Evolutionary conservation across 2,888 invertebrate species (phyloP), one percentile per base, ranked within the genome.

Genomic region (Vanessa cardui): DNA sequence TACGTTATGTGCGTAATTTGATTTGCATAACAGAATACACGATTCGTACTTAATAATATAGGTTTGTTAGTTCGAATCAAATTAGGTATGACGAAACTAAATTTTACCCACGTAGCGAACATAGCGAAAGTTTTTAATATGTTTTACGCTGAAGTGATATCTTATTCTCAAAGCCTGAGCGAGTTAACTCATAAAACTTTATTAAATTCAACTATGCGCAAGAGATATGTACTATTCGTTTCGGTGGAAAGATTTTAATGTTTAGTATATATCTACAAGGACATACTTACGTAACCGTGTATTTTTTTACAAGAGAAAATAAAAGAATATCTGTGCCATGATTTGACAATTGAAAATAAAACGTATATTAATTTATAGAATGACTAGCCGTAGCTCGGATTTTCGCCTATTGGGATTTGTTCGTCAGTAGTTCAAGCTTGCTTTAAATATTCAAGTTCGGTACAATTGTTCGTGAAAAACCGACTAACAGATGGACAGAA

Each of bases 151-250:
- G 44, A 62, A 59, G 50, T 54, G 52, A 54, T 62, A 66, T 60
- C 64, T 16, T 64, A 58, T 58, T 64, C 58, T 59, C 67, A 45
- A 47, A 44, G 58, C 54, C 59, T 65, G 56, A 50, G 47, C 52
- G 68, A 73, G 69, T 69, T 72, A 66, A 63, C 68, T 69, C 68
- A 69, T 72, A 72, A 71, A 72, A 72, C 68, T 72, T 71, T 66
- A 72, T 70, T 66, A 74, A 70, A 69, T 62, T 49, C 54, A 59
- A 54, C 49, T 64, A 58, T 66, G 54, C 59, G 33, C 67, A 64
- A 61, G 61, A 58, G 49, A 59, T 52, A 52, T 1, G 52, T 21
- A 12, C 15, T 33, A n/a, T 56, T 56, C 56, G 26, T 26, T 52
- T 52, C 21, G 39, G 8, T 3, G 9, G 8, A 12, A 39, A 1